Evolutionary conservation across 2,113 vertebrate genomes (phyloP).

Genomic region (Climacteris rufus): DNA sequence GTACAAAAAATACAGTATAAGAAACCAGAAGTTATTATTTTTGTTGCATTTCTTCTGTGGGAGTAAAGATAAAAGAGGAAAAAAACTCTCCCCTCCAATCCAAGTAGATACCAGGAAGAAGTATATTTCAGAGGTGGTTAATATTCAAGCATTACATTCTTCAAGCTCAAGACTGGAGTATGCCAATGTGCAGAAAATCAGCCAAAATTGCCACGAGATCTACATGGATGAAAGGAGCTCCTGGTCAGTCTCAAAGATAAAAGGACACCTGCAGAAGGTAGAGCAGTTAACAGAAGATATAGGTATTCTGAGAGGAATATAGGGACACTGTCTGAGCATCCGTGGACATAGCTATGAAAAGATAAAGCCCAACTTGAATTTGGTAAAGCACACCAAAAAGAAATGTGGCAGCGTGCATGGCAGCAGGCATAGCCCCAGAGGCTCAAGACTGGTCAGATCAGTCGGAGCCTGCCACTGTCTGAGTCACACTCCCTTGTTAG

Average conservation of each 20-base stretch:
- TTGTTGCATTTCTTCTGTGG: background rate
- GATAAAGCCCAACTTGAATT: background rate
- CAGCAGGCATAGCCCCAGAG: too few relatives aligned
- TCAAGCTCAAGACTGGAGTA: background rate
- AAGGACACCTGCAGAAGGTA: background rate
- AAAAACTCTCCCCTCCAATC: rapidly evolving
- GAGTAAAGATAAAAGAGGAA: background rate
- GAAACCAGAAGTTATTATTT: background rate
- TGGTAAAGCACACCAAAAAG: background rate
- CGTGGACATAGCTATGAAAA: background rate
- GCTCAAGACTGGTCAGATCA: too few relatives aligned
- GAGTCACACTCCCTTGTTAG: too few relatives aligned
- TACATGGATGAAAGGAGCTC: background rate
- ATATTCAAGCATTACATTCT: background rate
- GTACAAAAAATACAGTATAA: background rate
- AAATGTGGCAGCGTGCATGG: too few relatives aligned
- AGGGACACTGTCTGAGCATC: background rate
- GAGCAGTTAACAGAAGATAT: background rate
- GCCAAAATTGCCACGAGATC: background rate
- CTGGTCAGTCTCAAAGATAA: background rate
- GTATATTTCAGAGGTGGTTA: background rate
- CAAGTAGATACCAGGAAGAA: background rate
- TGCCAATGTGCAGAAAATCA: background rate
- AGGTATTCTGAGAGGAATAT: background rate
- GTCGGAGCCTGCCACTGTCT: too few relatives aligned